A percentile compares a stretch with the other conserved stretches of the same genome.
Evolutionary conservation across 2,113 vertebrate species (phyloP).

Genomic region (Physeter macrocephalus): DNA sequence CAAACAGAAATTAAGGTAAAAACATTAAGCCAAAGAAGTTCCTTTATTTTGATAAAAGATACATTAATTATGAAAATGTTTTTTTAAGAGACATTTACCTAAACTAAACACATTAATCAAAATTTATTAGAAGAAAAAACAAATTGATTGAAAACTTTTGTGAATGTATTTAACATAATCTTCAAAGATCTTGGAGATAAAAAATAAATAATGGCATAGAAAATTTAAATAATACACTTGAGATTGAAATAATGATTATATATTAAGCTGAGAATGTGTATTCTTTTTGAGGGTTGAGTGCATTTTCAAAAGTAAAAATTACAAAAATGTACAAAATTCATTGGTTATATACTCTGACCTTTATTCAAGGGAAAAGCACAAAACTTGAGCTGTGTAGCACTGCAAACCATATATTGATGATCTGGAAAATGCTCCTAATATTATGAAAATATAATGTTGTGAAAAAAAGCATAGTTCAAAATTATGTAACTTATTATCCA

Average conservation of each 20-base stretch:
- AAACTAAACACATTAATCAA: neutral
- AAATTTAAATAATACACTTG: neutral
- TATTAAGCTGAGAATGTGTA: neutral
- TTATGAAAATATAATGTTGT: neutral
- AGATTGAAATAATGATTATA: neutral
- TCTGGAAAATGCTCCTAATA: neutral
- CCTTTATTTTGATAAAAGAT: conserved; percentile 13
- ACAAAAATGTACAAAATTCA: neutral
- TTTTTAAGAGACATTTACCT: neutral
- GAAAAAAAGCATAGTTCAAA: neutral
- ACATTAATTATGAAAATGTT: neutral
- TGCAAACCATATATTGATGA: neutral
- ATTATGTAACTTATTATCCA: neutral
- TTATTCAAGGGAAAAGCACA: neutral
- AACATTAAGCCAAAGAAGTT: neutral
- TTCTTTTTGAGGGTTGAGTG: neutral
- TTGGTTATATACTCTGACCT: neutral
- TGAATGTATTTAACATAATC: neutral
- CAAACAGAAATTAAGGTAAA: neutral
- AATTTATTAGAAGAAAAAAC: neutral
- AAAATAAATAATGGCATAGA: neutral
- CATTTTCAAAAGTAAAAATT: neutral
- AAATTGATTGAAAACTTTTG: neutral
- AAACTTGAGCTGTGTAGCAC: neutral
- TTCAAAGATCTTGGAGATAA: neutral